phyloP scores from a whole-genome alignment of 2,113 vertebrate species.

The Atrichornis clamosus region DNA sequence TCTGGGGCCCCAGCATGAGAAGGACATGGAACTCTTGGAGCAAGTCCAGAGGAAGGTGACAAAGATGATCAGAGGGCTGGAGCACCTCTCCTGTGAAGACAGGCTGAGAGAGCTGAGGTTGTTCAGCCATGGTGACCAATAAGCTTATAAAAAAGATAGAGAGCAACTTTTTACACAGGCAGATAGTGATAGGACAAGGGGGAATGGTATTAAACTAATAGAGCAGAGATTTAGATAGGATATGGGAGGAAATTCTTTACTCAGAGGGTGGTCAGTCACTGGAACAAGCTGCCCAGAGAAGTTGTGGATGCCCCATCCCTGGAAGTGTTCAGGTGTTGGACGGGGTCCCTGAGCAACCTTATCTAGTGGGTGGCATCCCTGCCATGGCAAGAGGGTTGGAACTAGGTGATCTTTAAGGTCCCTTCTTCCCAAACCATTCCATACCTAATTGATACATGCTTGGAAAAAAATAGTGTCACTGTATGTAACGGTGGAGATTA shows the following conservation, averaged over 20 bases:
- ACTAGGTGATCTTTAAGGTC: background rate
- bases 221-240: background rate
- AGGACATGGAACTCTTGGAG: background rate
- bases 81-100: background rate
- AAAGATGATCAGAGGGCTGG: background rate
- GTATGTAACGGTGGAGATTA: background rate
- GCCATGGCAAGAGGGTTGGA: background rate
- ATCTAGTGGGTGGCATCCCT: background rate
- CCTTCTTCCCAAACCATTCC: background rate
- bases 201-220: background rate
- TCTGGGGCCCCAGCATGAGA: background rate
- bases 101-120: background rate
- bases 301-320: background rate
- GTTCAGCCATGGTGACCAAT: background rate
- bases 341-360: background rate
- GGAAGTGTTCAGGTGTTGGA: background rate
- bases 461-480: background rate
- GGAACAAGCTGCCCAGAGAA: background rate
- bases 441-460: background rate
- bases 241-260: background rate
- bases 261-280: background rate
- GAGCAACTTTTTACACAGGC: background rate
- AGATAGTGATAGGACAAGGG: background rate
- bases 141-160: background rate
- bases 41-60: background rate